Evolutionary conservation across 2,113 vertebrate genomes (phyloP), one percentile per base, ranked within the genome.

Genomic region (Cygnus buccinator): DNA sequence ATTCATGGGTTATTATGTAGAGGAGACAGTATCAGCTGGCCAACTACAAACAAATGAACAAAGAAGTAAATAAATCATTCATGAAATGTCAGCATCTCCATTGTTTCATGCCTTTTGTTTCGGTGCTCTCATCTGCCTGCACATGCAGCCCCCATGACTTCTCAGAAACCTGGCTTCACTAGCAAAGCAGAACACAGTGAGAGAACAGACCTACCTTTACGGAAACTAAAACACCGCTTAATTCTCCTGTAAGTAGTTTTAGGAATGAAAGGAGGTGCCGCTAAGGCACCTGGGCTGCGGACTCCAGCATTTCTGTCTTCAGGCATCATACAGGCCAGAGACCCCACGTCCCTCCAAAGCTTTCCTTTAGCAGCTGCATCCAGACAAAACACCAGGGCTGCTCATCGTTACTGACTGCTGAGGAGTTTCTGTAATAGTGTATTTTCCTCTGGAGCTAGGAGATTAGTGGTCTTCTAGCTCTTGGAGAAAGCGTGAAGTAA

Each of bases 231-330:
- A 73, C 98, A 99, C 37, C 98, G 97, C 84, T 97, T 98, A 90
- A 99, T 98, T 98, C 98, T 99, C 97, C 97, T 97, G 72, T 99
- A 98, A 77, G 99, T 98, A 63, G 97, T 97, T 97, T 98, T 98
- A 52, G 98, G 98, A 78, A 99, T 97, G 89, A 98, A 98, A 90
- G 97, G 97, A 81, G 98, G 94, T 71, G 98, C 98, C 14, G 98
- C 95, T 87, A 98, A 97, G 80, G 98, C 95, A 94, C 97, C 97
- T 25, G 98, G 97, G 61, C 98, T 96, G 86, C 98, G 97, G 46
- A 97, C 95, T 95, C 98, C 98, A 28, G 96, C 93, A 95, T 94
- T 97, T 85, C 97, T 95, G 93, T 97, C 97, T 96, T 98, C 98
- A 84, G 98, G 97, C 98, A 99, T 98, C 97, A 96, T 98, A 96